These are phyloP conservation scores for Laticauda laticaudata DNA, from an alignment of 2,113 vertebrate species.

Conservation along the genomic window DNA sequence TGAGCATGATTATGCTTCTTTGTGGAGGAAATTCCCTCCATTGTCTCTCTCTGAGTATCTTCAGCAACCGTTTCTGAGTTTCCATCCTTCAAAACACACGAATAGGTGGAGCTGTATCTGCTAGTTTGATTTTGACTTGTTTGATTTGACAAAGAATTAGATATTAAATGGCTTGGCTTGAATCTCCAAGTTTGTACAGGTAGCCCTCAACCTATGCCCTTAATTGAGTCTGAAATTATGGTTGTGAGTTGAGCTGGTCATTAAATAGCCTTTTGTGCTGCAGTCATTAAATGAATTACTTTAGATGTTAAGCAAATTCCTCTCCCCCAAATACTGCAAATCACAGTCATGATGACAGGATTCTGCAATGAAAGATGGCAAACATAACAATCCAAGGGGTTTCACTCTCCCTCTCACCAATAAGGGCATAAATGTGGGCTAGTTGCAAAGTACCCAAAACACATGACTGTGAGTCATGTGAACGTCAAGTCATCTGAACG, in stretches of 20 bases:
- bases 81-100: rapidly evolving
- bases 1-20: background rate
- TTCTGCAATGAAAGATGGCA: background rate
- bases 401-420: background rate
- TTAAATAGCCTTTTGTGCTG: background rate
- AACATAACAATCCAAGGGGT: background rate
- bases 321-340: background rate
- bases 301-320: background rate
- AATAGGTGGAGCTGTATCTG: background rate
- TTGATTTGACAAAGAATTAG: background rate
- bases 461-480: background rate
- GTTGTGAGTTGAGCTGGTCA: background rate
- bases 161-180: slow-evolving; percentile 5
- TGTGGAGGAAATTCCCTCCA: background rate
- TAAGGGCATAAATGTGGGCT: background rate
- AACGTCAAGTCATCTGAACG: background rate
- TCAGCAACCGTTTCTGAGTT: slow-evolving; percentile 1
- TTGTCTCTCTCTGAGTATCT: background rate
- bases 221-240: background rate
- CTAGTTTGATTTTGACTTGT: background rate
- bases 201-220: background rate
- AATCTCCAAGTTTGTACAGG: background rate
- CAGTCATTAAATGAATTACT: background rate
- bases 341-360: background rate
- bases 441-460: background rate